Conservation (phyloP, 1,140 invertebrate genomes). For the Saxidomus purpurata region DNA sequence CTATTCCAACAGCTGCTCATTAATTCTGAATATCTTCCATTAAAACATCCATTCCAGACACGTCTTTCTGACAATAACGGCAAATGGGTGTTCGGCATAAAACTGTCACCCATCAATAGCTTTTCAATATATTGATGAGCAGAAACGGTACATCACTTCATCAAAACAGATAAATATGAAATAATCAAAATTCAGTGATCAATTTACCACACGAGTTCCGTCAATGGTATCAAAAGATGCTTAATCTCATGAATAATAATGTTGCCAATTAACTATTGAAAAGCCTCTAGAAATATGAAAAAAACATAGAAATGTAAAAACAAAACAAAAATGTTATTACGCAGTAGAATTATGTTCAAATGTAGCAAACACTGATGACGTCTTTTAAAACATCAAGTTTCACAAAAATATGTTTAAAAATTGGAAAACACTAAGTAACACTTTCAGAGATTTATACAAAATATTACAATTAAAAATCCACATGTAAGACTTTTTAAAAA, state of each 20-base stretch:
- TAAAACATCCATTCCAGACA: not conserved
- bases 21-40: not conserved
- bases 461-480: no score
- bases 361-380: no score
- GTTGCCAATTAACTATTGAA: not conserved
- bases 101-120: not conserved
- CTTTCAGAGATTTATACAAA: no score
- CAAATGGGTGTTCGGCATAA: not conserved
- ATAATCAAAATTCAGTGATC: constrained; percentile 27
- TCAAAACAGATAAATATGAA: not conserved
- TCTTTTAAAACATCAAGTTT: no score
- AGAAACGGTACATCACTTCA: not conserved
- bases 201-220: not conserved
- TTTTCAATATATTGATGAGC: constrained; percentile 26
- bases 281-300: not conserved
- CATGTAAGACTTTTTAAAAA: no score
- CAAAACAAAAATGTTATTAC: no score
- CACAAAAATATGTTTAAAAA: no score
- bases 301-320: no score
- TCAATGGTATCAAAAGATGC: not conserved
- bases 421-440: no score
- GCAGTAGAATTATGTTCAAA: no score
- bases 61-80: not conserved
- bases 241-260: not conserved
- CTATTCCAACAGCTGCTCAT: not conserved